Conservation (phyloP, 2,888 invertebrate genomes). For the Uropetala carovei region DNA sequence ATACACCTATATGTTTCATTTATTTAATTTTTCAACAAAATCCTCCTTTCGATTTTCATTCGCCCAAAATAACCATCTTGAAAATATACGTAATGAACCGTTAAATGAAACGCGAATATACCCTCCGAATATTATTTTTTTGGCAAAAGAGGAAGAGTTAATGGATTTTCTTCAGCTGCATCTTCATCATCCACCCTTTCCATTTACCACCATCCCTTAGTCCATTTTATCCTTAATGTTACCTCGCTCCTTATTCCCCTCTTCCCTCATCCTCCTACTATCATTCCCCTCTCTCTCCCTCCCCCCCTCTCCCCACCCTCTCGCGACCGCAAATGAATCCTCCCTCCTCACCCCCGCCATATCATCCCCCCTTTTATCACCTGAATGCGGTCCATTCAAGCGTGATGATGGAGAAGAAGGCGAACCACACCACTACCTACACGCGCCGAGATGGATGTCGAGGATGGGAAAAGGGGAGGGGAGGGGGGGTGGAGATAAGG, state of each 20-base stretch:
- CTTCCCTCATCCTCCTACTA: too few species aligned
- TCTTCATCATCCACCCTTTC: neutral
- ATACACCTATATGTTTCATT: too few species aligned
- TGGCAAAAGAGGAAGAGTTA: neutral
- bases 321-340: neutral
- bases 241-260: too few species aligned
- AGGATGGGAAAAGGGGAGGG: neutral
- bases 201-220: too few species aligned
- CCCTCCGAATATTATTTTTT: too few species aligned
- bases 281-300: neutral
- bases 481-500: neutral
- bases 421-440: neutral
- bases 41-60: too few species aligned
- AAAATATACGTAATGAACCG: too few species aligned
- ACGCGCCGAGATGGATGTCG: neutral
- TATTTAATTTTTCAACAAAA: too few species aligned
- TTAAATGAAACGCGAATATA: too few species aligned
- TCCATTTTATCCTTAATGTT: too few species aligned
- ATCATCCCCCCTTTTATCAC: neutral
- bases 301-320: neutral
- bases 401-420: neutral
- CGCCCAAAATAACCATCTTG: too few species aligned
- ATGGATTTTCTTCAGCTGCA: neutral
- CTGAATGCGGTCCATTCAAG: constrained; percentile 37
- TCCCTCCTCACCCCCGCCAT: neutral